These are phyloP conservation scores for Epicauta chinensis DNA, from an alignment of 1,140 invertebrate species.

Conservation along the genomic window DNA sequence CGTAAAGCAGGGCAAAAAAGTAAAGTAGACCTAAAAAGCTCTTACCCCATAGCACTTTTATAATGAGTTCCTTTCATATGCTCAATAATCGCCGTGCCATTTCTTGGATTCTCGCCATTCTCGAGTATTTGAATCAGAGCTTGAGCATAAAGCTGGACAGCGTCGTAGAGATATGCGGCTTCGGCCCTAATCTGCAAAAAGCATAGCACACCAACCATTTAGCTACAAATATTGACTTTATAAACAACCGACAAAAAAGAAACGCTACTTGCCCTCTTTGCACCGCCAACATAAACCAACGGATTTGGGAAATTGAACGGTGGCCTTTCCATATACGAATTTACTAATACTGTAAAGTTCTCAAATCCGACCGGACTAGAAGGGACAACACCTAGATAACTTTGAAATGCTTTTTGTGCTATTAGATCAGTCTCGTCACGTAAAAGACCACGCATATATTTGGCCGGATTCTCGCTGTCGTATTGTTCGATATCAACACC, in stretches of 20 bases:
- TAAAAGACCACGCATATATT: slow-evolving; percentile 68
- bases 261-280: slow-evolving; percentile 60
- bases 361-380: slow-evolving; percentile 63
- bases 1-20: no score
- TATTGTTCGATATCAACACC: slow-evolving; percentile 87
- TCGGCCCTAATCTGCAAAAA: slow-evolving; percentile 71
- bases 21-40: background rate
- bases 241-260: no score
- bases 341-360: slow-evolving; percentile 70
- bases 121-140: slow-evolving; percentile 63
- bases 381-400: slow-evolving; percentile 68
- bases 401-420: slow-evolving; percentile 56
- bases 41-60: slow-evolving; percentile 78
- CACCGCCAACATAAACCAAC: slow-evolving; percentile 58
- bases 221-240: no score
- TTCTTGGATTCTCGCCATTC: slow-evolving; percentile 56
- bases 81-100: slow-evolving; percentile 66
- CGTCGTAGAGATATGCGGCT: slow-evolving; percentile 88
- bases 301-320: slow-evolving; percentile 85
- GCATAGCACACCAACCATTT: no score
- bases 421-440: slow-evolving; percentile 51
- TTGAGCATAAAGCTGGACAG: slow-evolving; percentile 75
- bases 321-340: slow-evolving; percentile 67
- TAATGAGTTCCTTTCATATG: slow-evolving; percentile 69
- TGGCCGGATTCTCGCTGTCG: slow-evolving; percentile 63